phyloP scores from a whole-genome alignment of 2,113 vertebrate species.

The Phodopus roborovskii region DNA sequence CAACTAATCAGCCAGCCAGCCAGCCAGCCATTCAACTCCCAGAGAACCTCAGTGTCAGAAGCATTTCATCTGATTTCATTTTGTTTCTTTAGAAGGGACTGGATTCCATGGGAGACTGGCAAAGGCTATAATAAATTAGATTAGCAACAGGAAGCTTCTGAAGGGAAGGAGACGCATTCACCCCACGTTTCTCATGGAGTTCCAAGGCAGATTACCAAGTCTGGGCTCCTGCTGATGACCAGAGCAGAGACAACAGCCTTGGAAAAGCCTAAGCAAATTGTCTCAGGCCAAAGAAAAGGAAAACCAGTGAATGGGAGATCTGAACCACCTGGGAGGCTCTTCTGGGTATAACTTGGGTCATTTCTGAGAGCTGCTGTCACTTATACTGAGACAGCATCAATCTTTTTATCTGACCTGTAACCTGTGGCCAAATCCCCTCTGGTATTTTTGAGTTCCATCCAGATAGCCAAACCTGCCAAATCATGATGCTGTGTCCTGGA shows the following conservation, averaged over 20 bases:
- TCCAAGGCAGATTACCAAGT: neutral
- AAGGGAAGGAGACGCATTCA: neutral
- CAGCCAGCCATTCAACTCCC: neutral
- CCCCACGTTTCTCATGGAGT: neutral
- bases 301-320: accelerated
- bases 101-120: accelerated
- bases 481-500: neutral
- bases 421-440: accelerated
- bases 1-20: neutral
- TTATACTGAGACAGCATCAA: accelerated
- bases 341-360: neutral
- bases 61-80: neutral
- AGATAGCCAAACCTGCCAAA: neutral
- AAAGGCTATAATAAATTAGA: no score
- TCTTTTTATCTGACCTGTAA: accelerated
- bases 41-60: neutral
- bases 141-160: neutral
- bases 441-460: neutral
- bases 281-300: neutral
- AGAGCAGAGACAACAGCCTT: neutral
- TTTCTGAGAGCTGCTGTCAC: neutral
- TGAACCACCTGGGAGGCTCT: accelerated
- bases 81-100: neutral
- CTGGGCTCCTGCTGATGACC: neutral
- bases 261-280: neutral